A percentile compares a stretch with the other conserved stretches of the same genome.
Conservation (phyloP, 2,113 vertebrate species). For the Chaetodon trifascialis region DNA sequence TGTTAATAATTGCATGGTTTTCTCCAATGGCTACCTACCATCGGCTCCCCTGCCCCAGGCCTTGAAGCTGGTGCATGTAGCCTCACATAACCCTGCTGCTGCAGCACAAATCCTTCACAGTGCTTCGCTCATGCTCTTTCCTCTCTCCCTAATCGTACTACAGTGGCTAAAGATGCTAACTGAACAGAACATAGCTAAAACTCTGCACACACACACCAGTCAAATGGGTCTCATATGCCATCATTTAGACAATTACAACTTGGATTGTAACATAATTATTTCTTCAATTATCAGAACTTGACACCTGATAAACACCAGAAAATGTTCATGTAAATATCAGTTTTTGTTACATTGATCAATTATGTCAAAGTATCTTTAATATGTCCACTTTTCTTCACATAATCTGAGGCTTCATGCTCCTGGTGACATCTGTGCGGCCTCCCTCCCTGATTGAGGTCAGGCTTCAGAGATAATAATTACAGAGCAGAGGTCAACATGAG, state of each 20-base stretch:
- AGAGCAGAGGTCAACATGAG: not conserved
- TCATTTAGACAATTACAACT: not conserved
- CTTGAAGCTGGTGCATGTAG: slow-evolving; percentile 8
- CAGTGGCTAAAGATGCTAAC: not conserved
- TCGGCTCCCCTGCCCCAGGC: too few species aligned
- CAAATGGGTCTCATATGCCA: not conserved
- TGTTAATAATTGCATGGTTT: not conserved
- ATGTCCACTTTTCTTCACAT: not conserved
- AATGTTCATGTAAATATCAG: not conserved
- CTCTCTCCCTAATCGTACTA: not conserved
- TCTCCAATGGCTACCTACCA: not conserved
- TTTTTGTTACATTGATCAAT: not conserved
- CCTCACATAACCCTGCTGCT: slow-evolving; percentile 34
- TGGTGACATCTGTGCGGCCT: not conserved
- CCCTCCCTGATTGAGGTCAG: not conserved
- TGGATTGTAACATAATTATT: not conserved
- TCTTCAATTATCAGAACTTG: not conserved
- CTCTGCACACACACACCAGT: not conserved
- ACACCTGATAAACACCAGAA: not conserved
- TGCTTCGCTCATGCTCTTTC: not conserved
- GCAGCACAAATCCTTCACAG: slow-evolving; percentile 5
- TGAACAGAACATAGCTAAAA: not conserved
- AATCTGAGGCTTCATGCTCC: not conserved
- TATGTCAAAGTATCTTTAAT: not conserved
- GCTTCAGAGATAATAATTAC: not conserved